Conservation (phyloP, 2,888 invertebrate species). For the Phasia obesa region DNA sequence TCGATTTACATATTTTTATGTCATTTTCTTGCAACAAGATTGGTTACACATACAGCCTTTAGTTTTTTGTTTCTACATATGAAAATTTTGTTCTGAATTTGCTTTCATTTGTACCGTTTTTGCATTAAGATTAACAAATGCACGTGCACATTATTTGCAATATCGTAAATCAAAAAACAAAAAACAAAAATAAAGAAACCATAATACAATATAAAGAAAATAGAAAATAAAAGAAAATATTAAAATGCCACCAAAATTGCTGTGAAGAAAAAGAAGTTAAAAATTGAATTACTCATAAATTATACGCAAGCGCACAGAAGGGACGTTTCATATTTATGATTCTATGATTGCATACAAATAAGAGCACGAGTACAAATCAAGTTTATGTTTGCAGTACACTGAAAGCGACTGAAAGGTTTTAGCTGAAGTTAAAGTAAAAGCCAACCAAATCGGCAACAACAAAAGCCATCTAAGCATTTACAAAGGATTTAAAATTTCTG, state of each 20-base stretch:
- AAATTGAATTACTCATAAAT: too few species aligned
- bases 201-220: constrained; percentile 39
- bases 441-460: background rate
- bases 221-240: too few species aligned
- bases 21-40: constrained; percentile 50
- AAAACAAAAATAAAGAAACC: too few species aligned
- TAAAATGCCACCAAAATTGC: constrained; percentile 3
- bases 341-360: constrained; percentile 60
- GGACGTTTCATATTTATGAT: constrained; percentile 66
- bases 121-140: constrained; percentile 50
- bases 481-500: background rate
- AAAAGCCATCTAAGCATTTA: too few species aligned
- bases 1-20: constrained; percentile 53
- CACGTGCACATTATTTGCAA: constrained; percentile 62
- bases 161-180: constrained; percentile 68
- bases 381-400: background rate
- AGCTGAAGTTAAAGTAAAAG: background rate
- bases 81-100: constrained; percentile 41
- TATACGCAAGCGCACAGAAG: too few species aligned
- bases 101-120: constrained; percentile 9
- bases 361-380: constrained; percentile 8
- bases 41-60: constrained; percentile 55
- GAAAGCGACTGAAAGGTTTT: constrained; percentile 8
- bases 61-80: constrained; percentile 13
- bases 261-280: too few species aligned